phyloP scores from a whole-genome alignment of 2,797 vertebrate species.

The Tokudaia tokunoshimensis region DNA sequence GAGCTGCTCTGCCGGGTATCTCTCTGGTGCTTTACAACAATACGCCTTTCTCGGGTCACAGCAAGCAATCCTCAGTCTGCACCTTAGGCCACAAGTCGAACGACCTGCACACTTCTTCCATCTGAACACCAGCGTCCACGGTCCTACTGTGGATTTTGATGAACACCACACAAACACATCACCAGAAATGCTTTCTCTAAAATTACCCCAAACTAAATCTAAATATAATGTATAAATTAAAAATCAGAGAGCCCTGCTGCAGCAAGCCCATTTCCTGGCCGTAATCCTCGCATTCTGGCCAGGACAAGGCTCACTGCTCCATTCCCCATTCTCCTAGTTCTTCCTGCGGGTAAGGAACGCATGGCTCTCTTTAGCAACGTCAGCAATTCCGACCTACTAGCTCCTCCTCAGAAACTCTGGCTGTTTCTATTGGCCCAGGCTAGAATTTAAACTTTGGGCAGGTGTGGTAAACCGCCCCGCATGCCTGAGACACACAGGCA shows the following conservation, averaged over 20 bases:
- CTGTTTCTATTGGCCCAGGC: neutral
- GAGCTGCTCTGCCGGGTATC: neutral
- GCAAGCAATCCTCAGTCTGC: neutral
- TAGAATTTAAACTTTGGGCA: neutral
- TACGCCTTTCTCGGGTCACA: neutral
- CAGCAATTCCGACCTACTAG: neutral
- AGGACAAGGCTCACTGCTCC: neutral
- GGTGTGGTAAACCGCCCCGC: neutral
- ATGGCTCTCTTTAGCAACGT: neutral
- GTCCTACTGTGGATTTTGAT: neutral
- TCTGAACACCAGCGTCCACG: neutral
- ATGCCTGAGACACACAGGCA: neutral
- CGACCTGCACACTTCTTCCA: neutral
- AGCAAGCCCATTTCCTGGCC: neutral
- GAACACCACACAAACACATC: neutral
- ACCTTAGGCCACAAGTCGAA: neutral
- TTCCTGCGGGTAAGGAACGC: too few relatives aligned
- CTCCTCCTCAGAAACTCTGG: neutral
- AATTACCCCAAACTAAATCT: slow-evolving; percentile 14
- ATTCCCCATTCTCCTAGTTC: neutral
- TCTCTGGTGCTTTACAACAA: rapidly evolving
- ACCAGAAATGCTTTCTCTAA: neutral
- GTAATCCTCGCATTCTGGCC: neutral
- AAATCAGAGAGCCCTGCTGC: neutral
- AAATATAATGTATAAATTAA: neutral